These are phyloP conservation scores for Rhagophthalmus giganteus DNA, from an alignment of 2,888 invertebrate genomes.

Conservation along the genomic window DNA sequence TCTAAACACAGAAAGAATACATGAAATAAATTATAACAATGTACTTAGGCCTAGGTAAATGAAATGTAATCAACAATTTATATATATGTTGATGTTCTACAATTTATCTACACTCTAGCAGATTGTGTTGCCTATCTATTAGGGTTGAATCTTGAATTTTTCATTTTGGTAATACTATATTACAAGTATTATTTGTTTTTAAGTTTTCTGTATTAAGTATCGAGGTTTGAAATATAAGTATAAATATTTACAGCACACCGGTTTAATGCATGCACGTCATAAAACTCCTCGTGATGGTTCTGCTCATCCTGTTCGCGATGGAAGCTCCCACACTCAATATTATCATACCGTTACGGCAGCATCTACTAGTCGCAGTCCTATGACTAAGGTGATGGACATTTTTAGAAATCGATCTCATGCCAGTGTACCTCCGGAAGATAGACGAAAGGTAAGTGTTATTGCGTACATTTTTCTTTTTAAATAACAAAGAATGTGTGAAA, in stretches of 20 bases:
- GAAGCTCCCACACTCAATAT: conserved; percentile 64
- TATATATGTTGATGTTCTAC: too few species aligned
- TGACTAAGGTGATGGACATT: conserved; percentile 91
- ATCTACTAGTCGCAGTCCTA: conserved; percentile 72
- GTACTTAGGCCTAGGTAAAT: too few species aligned
- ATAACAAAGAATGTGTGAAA: too few species aligned
- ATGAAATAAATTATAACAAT: too few species aligned
- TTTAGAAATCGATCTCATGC: conserved; percentile 79
- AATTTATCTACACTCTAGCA: too few species aligned
- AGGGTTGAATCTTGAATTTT: too few species aligned
- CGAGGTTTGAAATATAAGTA: not conserved
- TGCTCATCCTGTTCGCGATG: conserved; percentile 67
- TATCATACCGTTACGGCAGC: conserved; percentile 72
- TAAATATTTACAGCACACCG: conserved; percentile 56
- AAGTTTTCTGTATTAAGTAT: too few species aligned
- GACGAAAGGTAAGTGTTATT: conserved; percentile 73
- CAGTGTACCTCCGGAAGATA: conserved; percentile 68
- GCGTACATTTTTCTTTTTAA: too few species aligned
- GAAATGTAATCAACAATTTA: too few species aligned
- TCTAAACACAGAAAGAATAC: too few species aligned
- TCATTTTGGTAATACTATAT: not conserved
- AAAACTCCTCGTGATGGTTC: conserved; percentile 66
- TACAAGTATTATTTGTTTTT: too few species aligned
- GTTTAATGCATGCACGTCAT: conserved; percentile 55
- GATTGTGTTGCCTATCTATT: not conserved